phyloP scores from a whole-genome alignment of 2,797 vertebrate genomes.

The Cottoperca gobio region DNA sequence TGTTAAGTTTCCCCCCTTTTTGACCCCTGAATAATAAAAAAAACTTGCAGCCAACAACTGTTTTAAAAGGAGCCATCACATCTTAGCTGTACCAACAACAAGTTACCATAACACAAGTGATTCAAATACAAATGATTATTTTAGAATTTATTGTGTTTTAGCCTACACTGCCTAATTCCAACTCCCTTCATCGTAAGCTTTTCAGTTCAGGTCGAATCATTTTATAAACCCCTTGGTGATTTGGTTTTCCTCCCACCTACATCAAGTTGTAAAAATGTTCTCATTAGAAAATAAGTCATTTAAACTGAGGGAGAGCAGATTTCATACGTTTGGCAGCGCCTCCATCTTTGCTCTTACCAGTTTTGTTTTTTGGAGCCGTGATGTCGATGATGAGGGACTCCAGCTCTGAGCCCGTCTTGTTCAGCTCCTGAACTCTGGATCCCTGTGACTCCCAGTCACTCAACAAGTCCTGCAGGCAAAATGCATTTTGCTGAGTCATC shows the following conservation, averaged over 20 bases:
- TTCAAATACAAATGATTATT: too few species aligned
- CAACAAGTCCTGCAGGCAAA: slow-evolving; percentile 85
- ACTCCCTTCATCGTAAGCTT: background rate
- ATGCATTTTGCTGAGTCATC: background rate
- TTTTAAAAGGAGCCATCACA: background rate
- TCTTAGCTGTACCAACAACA: background rate
- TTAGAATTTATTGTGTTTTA: too few species aligned
- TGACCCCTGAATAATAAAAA: too few species aligned
- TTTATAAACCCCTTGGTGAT: background rate
- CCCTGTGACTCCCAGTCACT: slow-evolving; percentile 90
- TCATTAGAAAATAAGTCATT: background rate
- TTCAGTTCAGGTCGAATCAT: background rate
- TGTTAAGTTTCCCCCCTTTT: background rate
- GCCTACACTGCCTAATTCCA: background rate
- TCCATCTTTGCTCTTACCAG: slow-evolving; percentile 87
- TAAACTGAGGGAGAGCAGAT: background rate
- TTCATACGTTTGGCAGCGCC: background rate
- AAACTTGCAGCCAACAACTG: too few species aligned
- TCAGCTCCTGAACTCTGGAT: slow-evolving; percentile 89
- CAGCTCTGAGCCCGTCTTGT: slow-evolving; percentile 89
- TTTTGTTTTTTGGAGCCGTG: slow-evolving; percentile 89
- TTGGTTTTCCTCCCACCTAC: background rate
- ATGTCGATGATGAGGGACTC: slow-evolving; percentile 93
- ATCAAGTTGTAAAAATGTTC: background rate
- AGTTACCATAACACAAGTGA: background rate